Evolutionary conservation across 2,113 vertebrate species (phyloP).

Genomic region (Chiloscyllium plagiosum): DNA sequence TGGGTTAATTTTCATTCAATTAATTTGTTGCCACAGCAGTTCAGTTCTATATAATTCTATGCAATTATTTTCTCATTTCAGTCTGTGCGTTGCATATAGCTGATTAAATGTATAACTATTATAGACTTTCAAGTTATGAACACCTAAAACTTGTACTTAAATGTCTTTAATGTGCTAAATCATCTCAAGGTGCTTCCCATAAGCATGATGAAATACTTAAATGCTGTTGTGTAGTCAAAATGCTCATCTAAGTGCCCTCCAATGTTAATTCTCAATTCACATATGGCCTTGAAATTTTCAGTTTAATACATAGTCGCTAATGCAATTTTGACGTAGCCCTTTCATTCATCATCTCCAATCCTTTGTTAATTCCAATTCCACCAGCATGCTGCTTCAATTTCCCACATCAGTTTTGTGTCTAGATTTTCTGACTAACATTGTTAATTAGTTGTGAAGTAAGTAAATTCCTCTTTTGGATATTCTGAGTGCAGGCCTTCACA

Average conservation of each 20-base stretch:
- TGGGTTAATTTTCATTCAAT: neutral
- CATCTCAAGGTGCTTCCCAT: neutral
- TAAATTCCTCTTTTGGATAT: neutral
- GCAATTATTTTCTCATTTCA: neutral
- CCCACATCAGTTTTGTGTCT: neutral
- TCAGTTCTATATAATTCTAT: neutral
- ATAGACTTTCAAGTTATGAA: neutral
- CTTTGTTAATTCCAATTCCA: neutral
- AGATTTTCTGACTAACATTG: neutral
- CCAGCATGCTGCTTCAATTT: neutral
- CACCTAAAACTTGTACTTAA: neutral
- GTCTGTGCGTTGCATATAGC: neutral
- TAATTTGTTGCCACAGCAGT: neutral
- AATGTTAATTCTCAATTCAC: neutral
- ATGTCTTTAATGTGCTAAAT: neutral
- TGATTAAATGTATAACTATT: neutral
- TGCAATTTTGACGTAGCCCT: neutral
- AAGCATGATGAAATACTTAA: neutral
- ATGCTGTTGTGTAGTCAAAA: neutral
- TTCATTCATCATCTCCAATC: neutral
- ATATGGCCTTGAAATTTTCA: neutral
- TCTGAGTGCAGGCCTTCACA: neutral
- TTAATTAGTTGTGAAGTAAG: neutral
- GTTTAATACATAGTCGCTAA: neutral
- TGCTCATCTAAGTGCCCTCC: neutral